Evolutionary conservation across 2,888 invertebrate species (phyloP).

Genomic region (Melanotus villosus): DNA sequence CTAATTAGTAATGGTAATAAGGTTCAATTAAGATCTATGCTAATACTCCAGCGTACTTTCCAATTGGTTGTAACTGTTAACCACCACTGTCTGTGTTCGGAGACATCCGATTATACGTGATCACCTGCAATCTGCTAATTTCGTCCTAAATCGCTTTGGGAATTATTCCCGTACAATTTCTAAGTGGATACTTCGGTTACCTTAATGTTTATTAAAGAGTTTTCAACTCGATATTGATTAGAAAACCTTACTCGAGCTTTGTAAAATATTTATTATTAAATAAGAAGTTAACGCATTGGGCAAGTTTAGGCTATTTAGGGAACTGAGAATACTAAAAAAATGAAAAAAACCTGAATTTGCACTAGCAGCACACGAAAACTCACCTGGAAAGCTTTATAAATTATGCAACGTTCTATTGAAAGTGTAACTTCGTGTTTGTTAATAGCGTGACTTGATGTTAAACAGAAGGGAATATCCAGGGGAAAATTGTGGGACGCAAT

Average conservation of each 20-base stretch:
- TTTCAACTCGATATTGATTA: background rate
- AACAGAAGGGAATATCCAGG: no score
- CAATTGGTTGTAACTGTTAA: slow-evolving; percentile 12
- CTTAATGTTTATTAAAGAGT: slow-evolving; percentile 1
- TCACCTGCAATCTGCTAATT: slow-evolving; percentile 41
- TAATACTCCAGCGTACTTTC: slow-evolving; percentile 25
- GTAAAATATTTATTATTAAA: background rate
- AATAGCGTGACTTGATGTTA: no score
- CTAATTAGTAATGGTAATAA: slow-evolving; percentile 36
- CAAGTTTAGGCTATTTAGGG: no score
- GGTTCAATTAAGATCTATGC: slow-evolving; percentile 20
- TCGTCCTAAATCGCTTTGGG: slow-evolving; percentile 37
- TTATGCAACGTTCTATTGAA: no score
- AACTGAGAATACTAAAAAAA: no score
- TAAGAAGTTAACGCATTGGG: no score
- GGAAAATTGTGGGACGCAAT: no score
- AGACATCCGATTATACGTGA: slow-evolving; percentile 40
- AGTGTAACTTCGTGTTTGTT: no score
- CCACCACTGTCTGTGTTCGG: slow-evolving; percentile 20
- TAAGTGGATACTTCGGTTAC: background rate
- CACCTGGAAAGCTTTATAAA: no score
- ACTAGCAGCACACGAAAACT: no score
- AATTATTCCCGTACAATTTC: background rate
- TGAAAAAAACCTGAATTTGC: no score
- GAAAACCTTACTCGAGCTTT: background rate